Evolutionary conservation across 2,888 invertebrate species (phyloP), one percentile per base, ranked within the genome.

Genomic region (Agonopterix heracliana): DNA sequence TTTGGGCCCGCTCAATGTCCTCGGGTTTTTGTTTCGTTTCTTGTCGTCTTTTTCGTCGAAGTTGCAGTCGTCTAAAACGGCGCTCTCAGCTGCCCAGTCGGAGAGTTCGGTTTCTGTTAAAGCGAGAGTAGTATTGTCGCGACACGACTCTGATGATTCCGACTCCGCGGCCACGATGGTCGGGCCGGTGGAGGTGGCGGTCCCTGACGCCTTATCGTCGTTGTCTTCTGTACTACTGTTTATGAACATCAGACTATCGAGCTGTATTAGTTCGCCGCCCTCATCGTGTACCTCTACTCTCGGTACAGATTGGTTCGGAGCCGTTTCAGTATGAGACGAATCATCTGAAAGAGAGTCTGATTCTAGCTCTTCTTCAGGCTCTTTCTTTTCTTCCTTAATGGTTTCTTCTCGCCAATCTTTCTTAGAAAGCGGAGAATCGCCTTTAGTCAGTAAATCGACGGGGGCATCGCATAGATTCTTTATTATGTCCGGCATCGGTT

Each of bases 71-170:
- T 95, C 95, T 0, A 94, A 91, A 1, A 93, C 93, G 41, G 91
- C 92, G 57, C 93, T 94, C 65, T 96, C 96, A 3, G 94, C 91
- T 0, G 95, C 95, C 96, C 96, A 96, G 72, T 96, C 96, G 0
- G 95, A 96, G n/a, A 96, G 82, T 69, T 96, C 96, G 0, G 96
- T 96, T 76, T 96, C 96, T 0, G 96, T 95, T 9, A 95, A 82
- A 2, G 92, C 94, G 1, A 93, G 91, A 0, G 93, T 93, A 0
- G 92, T 93, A 1, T 90, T 89, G 59, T 94, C 94, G 1, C 92
- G 91, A 48, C 92, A 91, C 0, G 94, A 94, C 58, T 93, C 93
- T 0, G 94, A 94, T 0, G 86, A 86, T 49, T 81, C 81, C 0
- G 85, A 81, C 34, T 83, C 84, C 1, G 64, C 59, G 81, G 90